Percentiles rank a stretch among this genome's conserved stretches.
phyloP scores from a whole-genome alignment of 2,888 invertebrate species.

The Stegophylla sp. region DNA sequence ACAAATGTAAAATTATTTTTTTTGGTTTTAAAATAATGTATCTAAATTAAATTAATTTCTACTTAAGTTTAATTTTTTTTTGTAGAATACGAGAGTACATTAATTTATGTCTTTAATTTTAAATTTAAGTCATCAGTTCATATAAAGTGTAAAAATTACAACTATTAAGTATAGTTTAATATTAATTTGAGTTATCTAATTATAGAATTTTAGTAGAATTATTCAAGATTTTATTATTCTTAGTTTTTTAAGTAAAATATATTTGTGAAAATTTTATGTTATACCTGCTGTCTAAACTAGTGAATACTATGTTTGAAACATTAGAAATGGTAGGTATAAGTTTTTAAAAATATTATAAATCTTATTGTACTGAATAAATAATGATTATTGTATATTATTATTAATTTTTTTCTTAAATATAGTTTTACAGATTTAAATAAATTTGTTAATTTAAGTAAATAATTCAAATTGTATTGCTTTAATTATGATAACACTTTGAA shows the following conservation, averaged over 20 bases:
- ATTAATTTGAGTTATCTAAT: conserved; percentile 21
- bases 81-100: not conserved
- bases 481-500: too few species aligned
- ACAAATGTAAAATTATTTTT: not conserved
- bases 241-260: not conserved
- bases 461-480: not conserved
- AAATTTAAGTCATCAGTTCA: not conserved
- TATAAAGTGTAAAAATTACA: not conserved
- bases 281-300: not conserved
- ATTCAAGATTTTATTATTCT: not conserved
- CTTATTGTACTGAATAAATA: conserved; percentile 3
- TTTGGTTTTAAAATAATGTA: not conserved
- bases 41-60: conserved; percentile 27
- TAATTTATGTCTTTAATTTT: not conserved
- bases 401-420: not conserved
- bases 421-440: not conserved
- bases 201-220: not conserved
- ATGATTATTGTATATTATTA: not conserved
- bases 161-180: not conserved
- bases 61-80: conserved; percentile 32
- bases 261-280: conserved; percentile 16
- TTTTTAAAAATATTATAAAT: conserved; percentile 12
- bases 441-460: not conserved
- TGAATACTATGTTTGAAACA: not conserved
- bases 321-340: not conserved